Percentiles rank a stretch among this genome's conserved stretches.
Evolutionary conservation across 2,113 vertebrate species (phyloP).

Genomic region (Phaethornis superciliosus): DNA sequence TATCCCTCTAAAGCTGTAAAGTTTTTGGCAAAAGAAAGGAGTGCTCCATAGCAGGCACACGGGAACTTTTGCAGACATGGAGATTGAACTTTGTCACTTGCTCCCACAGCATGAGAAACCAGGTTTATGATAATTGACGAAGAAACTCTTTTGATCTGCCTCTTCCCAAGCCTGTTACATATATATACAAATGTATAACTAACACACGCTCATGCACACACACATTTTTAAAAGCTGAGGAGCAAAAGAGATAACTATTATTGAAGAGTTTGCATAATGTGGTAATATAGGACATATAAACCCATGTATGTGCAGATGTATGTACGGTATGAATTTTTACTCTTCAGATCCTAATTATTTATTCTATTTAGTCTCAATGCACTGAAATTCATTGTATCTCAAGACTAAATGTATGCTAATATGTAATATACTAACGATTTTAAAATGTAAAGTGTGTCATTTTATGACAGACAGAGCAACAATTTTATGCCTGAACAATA

Average conservation of each 20-base stretch:
- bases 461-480: neutral
- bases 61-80: neutral
- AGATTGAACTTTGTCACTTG: neutral
- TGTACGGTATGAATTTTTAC: neutral
- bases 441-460: neutral
- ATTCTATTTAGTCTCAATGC: neutral
- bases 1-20: conserved; percentile 3
- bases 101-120: neutral
- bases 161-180: neutral
- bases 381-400: neutral
- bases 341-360: neutral
- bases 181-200: neutral
- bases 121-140: neutral
- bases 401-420: neutral
- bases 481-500: neutral
- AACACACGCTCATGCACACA: rapidly evolving
- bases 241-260: neutral
- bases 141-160: neutral
- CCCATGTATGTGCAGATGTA: neutral
- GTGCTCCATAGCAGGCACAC: neutral
- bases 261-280: neutral
- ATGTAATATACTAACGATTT: neutral
- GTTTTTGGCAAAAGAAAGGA: neutral
- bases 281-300: neutral
- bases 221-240: neutral